A percentile compares a stretch with the other conserved stretches of the same genome.
These are phyloP conservation scores for Bimastos eiseni DNA, from an alignment of 2,888 invertebrate genomes.

Conservation along the genomic window DNA sequence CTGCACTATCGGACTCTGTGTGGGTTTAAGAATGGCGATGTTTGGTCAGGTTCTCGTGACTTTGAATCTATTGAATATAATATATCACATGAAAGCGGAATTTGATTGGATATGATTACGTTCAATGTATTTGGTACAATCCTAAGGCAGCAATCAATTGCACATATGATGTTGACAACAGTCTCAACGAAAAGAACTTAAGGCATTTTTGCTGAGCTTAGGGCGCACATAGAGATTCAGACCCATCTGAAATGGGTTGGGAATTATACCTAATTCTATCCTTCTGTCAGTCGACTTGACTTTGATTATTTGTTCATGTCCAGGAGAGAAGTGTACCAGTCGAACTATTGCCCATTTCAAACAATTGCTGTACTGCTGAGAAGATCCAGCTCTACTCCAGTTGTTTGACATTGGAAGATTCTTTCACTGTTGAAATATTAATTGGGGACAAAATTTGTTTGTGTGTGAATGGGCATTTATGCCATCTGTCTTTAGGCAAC, in stretches of 20 bases:
- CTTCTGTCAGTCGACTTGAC: neutral
- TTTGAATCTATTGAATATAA: neutral
- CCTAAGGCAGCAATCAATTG: neutral
- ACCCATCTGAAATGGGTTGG: neutral
- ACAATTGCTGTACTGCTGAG: neutral
- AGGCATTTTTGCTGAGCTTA: too few relatives aligned
- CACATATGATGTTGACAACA: neutral
- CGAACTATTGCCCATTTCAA: slow-evolving; percentile 13
- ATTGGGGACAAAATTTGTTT: neutral
- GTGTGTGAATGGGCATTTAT: neutral
- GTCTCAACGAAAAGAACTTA: neutral
- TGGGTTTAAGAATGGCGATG: neutral
- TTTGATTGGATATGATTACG: neutral
- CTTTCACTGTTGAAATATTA: neutral
- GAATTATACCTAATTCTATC: neutral
- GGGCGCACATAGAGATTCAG: too few relatives aligned
- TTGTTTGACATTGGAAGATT: neutral
- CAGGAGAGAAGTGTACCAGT: slow-evolving; percentile 4
- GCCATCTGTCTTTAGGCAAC: neutral
- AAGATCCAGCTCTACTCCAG: neutral
- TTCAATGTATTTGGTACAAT: neutral
- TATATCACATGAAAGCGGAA: neutral
- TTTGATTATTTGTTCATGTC: neutral
- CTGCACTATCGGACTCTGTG: neutral
- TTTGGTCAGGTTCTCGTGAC: too few relatives aligned